Percentiles rank a stretch among this genome's conserved stretches.
phyloP scores from a whole-genome alignment of 2,113 vertebrate species.

The Nestor notabilis region DNA sequence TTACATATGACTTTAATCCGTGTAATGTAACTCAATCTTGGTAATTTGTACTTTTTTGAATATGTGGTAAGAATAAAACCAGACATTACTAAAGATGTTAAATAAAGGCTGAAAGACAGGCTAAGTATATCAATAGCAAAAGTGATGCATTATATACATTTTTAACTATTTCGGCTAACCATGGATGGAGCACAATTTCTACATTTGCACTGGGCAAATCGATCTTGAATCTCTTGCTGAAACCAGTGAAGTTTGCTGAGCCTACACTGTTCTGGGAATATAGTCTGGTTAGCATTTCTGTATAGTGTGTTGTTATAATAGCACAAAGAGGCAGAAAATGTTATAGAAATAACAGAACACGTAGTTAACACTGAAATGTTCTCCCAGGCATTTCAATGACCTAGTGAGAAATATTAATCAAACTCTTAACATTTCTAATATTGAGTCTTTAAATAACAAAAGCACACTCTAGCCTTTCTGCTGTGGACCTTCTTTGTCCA shows the following conservation, averaged over 20 bases:
- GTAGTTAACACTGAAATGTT: background rate
- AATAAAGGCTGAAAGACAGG: background rate
- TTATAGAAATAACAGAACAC: background rate
- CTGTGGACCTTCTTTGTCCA: background rate
- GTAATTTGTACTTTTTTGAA: background rate
- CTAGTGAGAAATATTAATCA: background rate
- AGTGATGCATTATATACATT: background rate
- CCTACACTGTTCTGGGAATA: background rate
- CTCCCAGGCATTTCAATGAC: background rate
- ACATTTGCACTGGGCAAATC: background rate
- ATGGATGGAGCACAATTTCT: background rate
- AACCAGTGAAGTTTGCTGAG: background rate
- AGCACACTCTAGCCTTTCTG: background rate
- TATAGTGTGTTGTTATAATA: background rate
- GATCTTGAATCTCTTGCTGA: background rate
- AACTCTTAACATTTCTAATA: background rate
- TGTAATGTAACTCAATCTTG: background rate
- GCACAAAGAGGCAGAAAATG: background rate
- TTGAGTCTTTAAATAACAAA: background rate
- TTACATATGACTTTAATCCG: background rate
- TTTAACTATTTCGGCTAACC: background rate
- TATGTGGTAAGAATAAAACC: rapidly evolving
- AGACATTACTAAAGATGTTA: background rate
- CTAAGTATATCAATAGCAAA: background rate
- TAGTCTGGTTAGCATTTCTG: background rate